Evolutionary conservation across 2,888 invertebrate species (phyloP), one percentile per base, ranked within the genome.

Genomic region (Oegoconia quadripuncta): DNA sequence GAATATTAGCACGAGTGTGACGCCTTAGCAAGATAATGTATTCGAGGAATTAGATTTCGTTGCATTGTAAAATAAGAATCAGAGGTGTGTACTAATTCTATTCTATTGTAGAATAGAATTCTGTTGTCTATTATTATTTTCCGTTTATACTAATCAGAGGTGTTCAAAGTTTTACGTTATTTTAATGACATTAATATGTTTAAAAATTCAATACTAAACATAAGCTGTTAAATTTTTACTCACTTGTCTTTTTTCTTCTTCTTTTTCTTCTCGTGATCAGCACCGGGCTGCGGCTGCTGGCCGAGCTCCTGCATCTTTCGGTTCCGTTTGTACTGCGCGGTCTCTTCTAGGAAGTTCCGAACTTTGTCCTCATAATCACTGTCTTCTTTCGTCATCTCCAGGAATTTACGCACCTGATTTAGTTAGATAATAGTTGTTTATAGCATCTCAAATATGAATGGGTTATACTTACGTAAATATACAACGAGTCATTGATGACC

Each of bases 351-450:
- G 73, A 95, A 93, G 73, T 93, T 95, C n/a, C 95, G 91, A 41
- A 96, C 95, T 87, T 93, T 94, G 44, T 93, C 93, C 72, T 95
- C 94, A 59, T 95, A 96, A 69, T 95, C 95, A 0, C 94, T 94
- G 63, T 95, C 95, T 52, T 93, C 93, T 70, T 93, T 93, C 2
- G 93, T 93, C 76, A 93, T 93, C 54, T 93, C 93, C 48, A 95
- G 74, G 74, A 95, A 94, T 55, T 91, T 91, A 9, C 91, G 89
- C 2, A 94, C 93, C 89, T 89, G 46, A n/a, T 15, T 8, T 22
- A 18, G 3, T 18, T 26, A 31, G n/a, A n/a, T n/a, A n/a, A n/a
- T n/a, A n/a, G n/a, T n/a, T n/a, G n/a, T n/a, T n/a, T n/a, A n/a
- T n/a, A n/a, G n/a, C n/a, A n/a, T n/a, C n/a, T n/a, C n/a, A n/a